Evolutionary conservation across 2,113 vertebrate genomes (phyloP).

Genomic region (Toxotes chatareus): DNA sequence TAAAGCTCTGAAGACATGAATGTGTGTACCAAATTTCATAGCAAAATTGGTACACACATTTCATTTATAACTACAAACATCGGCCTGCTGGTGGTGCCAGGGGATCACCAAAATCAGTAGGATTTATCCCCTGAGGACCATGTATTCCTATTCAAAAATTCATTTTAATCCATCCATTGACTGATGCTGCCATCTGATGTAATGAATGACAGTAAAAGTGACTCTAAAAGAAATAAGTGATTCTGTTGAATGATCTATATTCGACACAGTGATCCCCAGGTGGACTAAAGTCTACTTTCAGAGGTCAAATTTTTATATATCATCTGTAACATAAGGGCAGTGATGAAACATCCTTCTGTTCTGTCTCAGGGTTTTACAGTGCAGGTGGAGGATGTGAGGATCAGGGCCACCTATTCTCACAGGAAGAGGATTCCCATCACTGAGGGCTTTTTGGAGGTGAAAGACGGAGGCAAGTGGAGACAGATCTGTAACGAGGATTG

Average conservation of each 20-base stretch:
- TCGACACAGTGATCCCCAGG: background rate
- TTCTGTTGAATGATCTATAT: background rate
- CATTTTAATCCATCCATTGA: too few relatives aligned
- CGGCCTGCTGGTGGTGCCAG: too few relatives aligned
- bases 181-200: too few relatives aligned
- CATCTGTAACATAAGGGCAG: background rate
- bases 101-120: too few relatives aligned
- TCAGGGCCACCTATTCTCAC: conserved; percentile 91
- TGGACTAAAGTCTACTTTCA: background rate
- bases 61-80: too few relatives aligned
- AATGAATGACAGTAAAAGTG: background rate
- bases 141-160: too few relatives aligned
- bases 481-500: conserved; percentile 93
- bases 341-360: background rate
- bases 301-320: background rate
- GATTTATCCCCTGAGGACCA: too few relatives aligned
- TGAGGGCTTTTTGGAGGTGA: conserved; percentile 95
- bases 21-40: too few relatives aligned
- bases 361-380: conserved; percentile 86
- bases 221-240: too few relatives aligned
- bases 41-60: too few relatives aligned
- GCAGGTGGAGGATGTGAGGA: conserved; percentile 93
- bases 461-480: conserved; percentile 90
- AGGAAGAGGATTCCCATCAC: conserved; percentile 90
- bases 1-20: too few relatives aligned